A percentile compares a stretch with the other conserved stretches of the same genome.
These are phyloP conservation scores for human (Homo sapiens) DNA, from an alignment of 2,113 vertebrate species.

Conservation along the genomic window GRCh38 chr5:425501-426000, in stretches of 20 bases:
- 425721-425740: not conserved
- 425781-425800: accelerated
- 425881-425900: too few relatives aligned
- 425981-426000: not conserved
- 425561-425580: not conserved
- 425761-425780: not conserved
- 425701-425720: not conserved
- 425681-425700: not conserved
- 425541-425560: not conserved
- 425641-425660: not conserved
- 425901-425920: too few relatives aligned
- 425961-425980: too few relatives aligned
- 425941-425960: not conserved
- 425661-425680: not conserved
- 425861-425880: accelerated
- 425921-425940: accelerated
- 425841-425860: accelerated
- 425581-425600: not conserved
- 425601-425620: not conserved
- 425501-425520: too few relatives aligned
- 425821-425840: accelerated
- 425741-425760: not conserved
- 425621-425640: not conserved
- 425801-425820: accelerated
- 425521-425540: not conserved